Evolutionary conservation across 2,797 vertebrate genomes (phyloP), one percentile per base, ranked within the genome.

Genomic region (Thunnus albacares): DNA sequence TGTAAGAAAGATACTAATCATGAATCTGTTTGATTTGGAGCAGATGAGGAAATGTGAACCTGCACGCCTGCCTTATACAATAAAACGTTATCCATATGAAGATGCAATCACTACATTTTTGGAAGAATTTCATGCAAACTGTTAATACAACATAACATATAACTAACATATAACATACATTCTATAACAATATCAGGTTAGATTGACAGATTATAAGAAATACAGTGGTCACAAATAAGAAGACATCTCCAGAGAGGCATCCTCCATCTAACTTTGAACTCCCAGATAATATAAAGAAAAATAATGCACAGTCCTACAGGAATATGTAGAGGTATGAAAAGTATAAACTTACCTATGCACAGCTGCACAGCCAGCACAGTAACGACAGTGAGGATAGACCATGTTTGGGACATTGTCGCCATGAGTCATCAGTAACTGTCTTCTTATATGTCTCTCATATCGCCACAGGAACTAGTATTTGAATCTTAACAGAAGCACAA

Each of bases 291-390:
- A 17, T 47, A 47, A 47, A 43, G 13, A 4, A 11, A 24, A 43
- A 14, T 8, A 14, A 30, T 17, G 26, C 18, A 38, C 64, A 51
- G n/a, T 33, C 11, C n/a, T 15, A 13, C 5, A n/a, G 20, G 4
- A 15, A 45, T 17, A 64, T 49, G 22, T 9, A 38, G 2, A 13
- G 26, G 24, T 26, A 5, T 22, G 28, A 49, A 28, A 15, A 41
- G 26, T 0, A 12, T 4, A 26, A 30, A 2, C 80, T 79, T 76
- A 94, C 94, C 94, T n/a, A 2, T 33, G 74, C 89, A 90, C 0
- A 78, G 47, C 38, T 84, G 91, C 82, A 83, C 5, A 4, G 28
- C 58, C 90, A 93, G 82, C 81, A 85, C 17, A n/a, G 35, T 49
- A 0, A 90, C 18, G 14, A 77, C 63, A 8, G 41, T 30, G 49